Evolutionary conservation across 2,113 vertebrate genomes (phyloP), one percentile per base, ranked within the genome.

Genomic region (Sturnira hondurensis): DNA sequence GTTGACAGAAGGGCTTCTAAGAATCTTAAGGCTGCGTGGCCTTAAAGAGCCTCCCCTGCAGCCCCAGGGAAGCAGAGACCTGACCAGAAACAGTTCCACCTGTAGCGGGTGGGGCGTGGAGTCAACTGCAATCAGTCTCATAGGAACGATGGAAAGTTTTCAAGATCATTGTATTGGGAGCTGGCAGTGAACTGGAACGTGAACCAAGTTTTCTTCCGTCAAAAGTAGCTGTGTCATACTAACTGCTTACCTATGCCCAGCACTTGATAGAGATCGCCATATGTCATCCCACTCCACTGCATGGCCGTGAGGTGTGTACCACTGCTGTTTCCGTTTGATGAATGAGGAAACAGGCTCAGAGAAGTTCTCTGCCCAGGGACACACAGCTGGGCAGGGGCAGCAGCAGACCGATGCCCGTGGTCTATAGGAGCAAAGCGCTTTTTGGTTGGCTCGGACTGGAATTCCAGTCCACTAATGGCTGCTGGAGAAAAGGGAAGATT

Each of bases 401-500:
- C 15, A 15, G 22, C 41, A 43, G 15, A 41, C 19, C 1, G 17
- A 76, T 47, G 33, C 41, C 85, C 5, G 54, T 11, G 8, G 58
- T 77, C 8, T 36, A 2, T 20, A 6, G 33, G 11, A 4, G 15
- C 38, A 2, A 9, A 1, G 0, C 11, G 20, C 0, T 5, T 0
- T 12, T 8, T 26, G 63, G 3, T 28, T 52, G 58, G 58, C 71
- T n/a, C 41, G 7, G 13, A 14, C 12, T 33, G 47, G 45, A 67
- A 78, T 83, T 61, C 41, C 17, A 2, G 20, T 47, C n/a, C 63
- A 13, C n/a, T 7, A 9, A 36, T 45, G 1, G 0, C 41, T 45
- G 16, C 12, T 17, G 16, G 13, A 38, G n/a, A 14, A 56, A n/a
- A 24, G 47, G 33, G 5, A 65, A 47, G 58, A 54, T 4, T 56